A percentile compares a stretch with the other conserved stretches of the same genome.
These are phyloP conservation scores for Toxotes lorentzi DNA, from an alignment of 2,797 vertebrate genomes.

Conservation along the genomic window DNA sequence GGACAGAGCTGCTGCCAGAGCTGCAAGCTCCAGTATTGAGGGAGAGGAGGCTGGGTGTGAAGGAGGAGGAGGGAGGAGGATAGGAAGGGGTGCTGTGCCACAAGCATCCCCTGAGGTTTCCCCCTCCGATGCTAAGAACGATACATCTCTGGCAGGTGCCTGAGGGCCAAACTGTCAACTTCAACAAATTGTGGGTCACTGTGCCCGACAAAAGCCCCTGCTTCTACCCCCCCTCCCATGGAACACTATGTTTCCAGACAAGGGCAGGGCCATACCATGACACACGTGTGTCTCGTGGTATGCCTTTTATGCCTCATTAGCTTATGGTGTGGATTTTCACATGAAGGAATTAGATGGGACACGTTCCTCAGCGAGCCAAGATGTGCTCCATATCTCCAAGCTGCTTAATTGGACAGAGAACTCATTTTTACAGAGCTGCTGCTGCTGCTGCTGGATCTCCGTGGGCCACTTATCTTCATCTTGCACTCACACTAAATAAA, in stretches of 20 bases:
- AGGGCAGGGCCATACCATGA: slow-evolving; percentile 40
- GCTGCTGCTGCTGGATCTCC: slow-evolving; percentile 27
- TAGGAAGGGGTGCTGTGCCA: slow-evolving; percentile 40
- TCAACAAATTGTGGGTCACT: slow-evolving; percentile 72
- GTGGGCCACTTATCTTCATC: slow-evolving; percentile 30
- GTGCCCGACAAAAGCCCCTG: slow-evolving; percentile 43
- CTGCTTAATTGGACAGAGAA: slow-evolving; percentile 55
- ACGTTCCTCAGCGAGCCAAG: slow-evolving; percentile 47
- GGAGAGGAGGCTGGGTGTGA: slow-evolving; percentile 15
- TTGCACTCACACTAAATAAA: slow-evolving; percentile 38
- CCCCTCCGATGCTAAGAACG: slow-evolving; percentile 57
- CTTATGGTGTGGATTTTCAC: slow-evolving; percentile 59
- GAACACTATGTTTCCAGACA: slow-evolving; percentile 27
- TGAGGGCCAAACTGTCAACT: slow-evolving; percentile 69
- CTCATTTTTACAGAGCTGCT: slow-evolving; percentile 34
- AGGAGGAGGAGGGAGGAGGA: neutral
- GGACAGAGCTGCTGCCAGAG: slow-evolving; percentile 55
- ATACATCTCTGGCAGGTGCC: slow-evolving; percentile 71
- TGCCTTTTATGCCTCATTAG: slow-evolving; percentile 74
- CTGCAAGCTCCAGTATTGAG: slow-evolving; percentile 44
- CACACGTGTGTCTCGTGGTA: neutral
- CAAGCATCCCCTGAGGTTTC: slow-evolving; percentile 57
- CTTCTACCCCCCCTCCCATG: slow-evolving; percentile 5
- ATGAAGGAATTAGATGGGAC: slow-evolving; percentile 61
- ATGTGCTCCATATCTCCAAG: slow-evolving; percentile 58